Evolutionary conservation across 2,113 vertebrate species (phyloP).

Genomic region (Miniopterus natalensis): DNA sequence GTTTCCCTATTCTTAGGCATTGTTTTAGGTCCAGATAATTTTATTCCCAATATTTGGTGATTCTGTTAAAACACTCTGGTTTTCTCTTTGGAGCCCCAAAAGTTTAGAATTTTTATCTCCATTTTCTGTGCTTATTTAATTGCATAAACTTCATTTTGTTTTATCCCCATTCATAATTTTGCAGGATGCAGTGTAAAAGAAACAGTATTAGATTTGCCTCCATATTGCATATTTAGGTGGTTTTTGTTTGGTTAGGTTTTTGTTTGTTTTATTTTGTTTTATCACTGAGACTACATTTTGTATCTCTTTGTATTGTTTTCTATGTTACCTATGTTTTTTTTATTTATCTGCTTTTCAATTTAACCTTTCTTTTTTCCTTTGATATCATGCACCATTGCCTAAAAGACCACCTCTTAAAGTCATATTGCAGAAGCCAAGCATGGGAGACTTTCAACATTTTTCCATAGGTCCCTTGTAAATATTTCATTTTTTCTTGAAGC

Average conservation of each 20-base stretch:
- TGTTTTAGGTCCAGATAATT: not conserved
- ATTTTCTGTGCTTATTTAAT: not conserved
- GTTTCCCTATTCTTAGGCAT: not conserved
- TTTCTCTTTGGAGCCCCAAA: not conserved
- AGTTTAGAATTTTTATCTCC: not conserved
- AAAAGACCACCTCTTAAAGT: not conserved
- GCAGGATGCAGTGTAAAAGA: not conserved
- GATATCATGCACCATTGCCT: not conserved
- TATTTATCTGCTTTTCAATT: not conserved
- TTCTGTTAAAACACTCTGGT: not conserved
- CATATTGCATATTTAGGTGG: not conserved
- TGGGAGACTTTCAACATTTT: not conserved
- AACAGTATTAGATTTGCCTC: not conserved
- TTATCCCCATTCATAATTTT: not conserved
- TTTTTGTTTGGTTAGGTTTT: too few relatives aligned
- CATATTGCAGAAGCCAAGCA: not conserved
- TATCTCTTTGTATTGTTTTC: not conserved
- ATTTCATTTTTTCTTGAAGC: not conserved
- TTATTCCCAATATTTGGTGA: not conserved
- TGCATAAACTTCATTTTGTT: not conserved
- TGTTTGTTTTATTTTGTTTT: not conserved
- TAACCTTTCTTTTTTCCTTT: not conserved
- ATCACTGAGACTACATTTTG: not conserved
- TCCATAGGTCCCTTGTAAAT: not conserved
- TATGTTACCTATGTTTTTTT: not conserved